phyloP scores from a whole-genome alignment of 2,888 invertebrate genomes.

The Calliphora vomitoria region DNA sequence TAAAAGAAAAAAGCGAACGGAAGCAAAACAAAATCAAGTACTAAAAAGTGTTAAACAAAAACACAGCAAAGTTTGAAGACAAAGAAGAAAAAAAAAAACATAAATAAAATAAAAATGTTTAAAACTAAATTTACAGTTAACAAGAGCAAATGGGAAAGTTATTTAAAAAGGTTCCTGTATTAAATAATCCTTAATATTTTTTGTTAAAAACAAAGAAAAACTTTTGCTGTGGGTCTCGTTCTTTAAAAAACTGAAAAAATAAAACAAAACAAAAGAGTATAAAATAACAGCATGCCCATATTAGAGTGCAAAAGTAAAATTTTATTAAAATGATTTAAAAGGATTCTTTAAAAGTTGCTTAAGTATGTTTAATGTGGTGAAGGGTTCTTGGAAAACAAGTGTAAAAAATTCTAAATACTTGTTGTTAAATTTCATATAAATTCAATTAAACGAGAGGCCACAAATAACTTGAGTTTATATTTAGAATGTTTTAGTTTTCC shows the following conservation, averaged over 20 bases:
- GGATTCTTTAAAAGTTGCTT: not conserved
- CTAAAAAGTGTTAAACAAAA: constrained; percentile 2
- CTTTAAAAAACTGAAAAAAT: too few species aligned
- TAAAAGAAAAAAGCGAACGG: not conserved
- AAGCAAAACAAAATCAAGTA: not conserved
- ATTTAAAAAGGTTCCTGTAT: not conserved
- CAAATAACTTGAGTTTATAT: too few species aligned
- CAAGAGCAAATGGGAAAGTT: not conserved
- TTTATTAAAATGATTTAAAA: not conserved
- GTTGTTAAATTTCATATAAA: too few species aligned
- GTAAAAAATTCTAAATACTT: too few species aligned
- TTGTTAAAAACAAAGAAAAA: too few species aligned
- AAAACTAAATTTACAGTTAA: not conserved
- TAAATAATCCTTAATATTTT: not conserved
- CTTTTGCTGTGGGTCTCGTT: too few species aligned
- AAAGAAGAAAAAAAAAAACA: not conserved
- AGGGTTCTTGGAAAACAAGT: too few species aligned
- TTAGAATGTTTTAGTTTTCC: too few species aligned
- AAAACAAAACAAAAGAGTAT: too few species aligned
- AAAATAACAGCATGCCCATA: too few species aligned
- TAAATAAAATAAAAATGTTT: not conserved
- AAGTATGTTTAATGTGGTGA: not conserved
- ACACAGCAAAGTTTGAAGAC: not conserved
- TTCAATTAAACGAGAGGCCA: too few species aligned
- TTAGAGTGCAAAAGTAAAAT: not conserved